Evolutionary conservation across 1,140 invertebrate species (phyloP).

Genomic region (Aphaenogaster floridana): DNA sequence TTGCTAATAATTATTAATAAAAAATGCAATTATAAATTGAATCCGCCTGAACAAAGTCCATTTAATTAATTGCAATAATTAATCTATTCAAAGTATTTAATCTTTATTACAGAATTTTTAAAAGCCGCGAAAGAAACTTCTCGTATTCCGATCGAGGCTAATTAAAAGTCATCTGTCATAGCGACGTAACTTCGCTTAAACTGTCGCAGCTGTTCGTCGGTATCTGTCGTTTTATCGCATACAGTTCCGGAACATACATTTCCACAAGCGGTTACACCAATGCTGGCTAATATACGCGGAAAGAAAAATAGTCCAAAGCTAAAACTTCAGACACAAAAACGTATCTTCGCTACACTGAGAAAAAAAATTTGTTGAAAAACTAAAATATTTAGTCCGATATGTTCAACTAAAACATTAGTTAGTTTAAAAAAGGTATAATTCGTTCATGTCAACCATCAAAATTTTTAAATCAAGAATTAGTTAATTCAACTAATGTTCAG

Average conservation of each 20-base stretch:
- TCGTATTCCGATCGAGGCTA: background rate
- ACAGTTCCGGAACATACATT: slow-evolving; percentile 63
- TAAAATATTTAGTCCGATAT: too few species aligned
- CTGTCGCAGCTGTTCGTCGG: slow-evolving; percentile 51
- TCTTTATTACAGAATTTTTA: background rate
- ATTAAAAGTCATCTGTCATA: slow-evolving; percentile 7
- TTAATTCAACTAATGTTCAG: too few species aligned
- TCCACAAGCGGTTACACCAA: slow-evolving; percentile 43
- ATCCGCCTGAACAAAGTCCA: background rate
- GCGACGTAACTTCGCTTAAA: slow-evolving; percentile 13
- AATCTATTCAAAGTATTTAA: background rate
- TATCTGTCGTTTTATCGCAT: slow-evolving; percentile 71
- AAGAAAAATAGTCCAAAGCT: background rate
- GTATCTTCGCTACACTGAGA: background rate
- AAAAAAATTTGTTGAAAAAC: too few species aligned
- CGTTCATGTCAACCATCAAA: too few species aligned
- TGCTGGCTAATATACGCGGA: background rate
- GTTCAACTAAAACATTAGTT: too few species aligned
- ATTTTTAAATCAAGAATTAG: too few species aligned
- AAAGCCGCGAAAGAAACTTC: background rate
- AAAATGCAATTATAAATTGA: background rate
- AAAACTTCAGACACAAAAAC: background rate
- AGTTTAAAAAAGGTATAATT: too few species aligned
- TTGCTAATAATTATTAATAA: background rate
- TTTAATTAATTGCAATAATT: background rate